Percentiles rank a stretch among this genome's conserved stretches.
phyloP scores from a whole-genome alignment of 2,888 invertebrate species.

The Tetropium fuscum region DNA sequence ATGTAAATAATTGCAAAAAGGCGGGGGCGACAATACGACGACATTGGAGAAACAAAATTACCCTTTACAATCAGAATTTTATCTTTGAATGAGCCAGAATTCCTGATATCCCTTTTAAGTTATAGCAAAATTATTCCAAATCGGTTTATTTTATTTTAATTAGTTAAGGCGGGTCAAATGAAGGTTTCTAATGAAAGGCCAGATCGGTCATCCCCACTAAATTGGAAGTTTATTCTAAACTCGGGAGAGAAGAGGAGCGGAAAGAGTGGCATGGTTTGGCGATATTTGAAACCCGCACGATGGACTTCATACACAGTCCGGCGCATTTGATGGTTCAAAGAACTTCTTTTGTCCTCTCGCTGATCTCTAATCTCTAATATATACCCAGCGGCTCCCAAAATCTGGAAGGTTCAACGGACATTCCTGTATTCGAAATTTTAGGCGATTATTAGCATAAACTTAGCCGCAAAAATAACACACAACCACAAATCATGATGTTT shows the following conservation, averaged over 20 bases:
- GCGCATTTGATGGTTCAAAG: conserved; percentile 56
- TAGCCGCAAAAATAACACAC: too few relatives aligned
- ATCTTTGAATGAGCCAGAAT: too few relatives aligned
- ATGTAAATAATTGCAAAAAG: too few relatives aligned
- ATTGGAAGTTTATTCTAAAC: conserved; percentile 32
- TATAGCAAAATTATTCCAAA: not conserved
- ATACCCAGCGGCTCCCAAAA: conserved; percentile 50
- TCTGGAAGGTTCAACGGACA: too few relatives aligned
- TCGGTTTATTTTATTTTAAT: conserved; percentile 3
- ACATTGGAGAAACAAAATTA: too few relatives aligned
- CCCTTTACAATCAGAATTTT: too few relatives aligned
- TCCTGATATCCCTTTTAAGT: too few relatives aligned
- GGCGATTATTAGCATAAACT: too few relatives aligned
- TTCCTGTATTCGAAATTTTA: too few relatives aligned
- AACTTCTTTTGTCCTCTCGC: conserved; percentile 56
- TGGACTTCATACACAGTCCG: conserved; percentile 50
- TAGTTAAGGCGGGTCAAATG: not conserved
- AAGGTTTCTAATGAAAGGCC: conserved; percentile 25
- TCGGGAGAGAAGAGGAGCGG: conserved; percentile 20
- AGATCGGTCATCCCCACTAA: conserved; percentile 24
- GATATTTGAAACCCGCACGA: conserved; percentile 48
- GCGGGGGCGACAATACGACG: too few relatives aligned
- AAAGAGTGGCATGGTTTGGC: conserved; percentile 21
- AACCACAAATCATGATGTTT: too few relatives aligned
- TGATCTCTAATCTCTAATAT: conserved; percentile 56